Evolutionary conservation across 2,888 invertebrate genomes (phyloP), one percentile per base, ranked within the genome.

Genomic region (Pilophorus perplexus): DNA sequence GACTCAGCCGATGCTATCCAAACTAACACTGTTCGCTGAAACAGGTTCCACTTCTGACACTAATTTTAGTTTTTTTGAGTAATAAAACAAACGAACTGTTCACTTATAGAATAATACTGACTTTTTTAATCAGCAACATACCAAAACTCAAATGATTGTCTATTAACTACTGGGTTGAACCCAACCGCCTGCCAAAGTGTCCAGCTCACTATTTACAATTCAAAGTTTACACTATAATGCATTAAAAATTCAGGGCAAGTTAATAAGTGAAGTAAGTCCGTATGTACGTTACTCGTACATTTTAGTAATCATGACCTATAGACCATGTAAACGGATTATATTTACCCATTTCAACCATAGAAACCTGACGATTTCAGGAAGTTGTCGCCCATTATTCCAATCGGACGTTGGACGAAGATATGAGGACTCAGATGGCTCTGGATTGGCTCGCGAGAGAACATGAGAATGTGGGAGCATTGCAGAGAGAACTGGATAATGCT

Each of bases 401-500:
- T 77, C 84, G 94, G 22, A 90, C 92, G 40, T 82, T 95, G 23
- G 94, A 95, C 75, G 95, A 95, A 75, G 93, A 93, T 76, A 95
- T 95, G 94, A 85, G 94, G 70, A 91, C 93, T 68, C 92, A 93
- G 79, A 95, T 95, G 94, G 94, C 94, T 12, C 80, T 93, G 59
- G 94, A 95, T 77, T 95, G 95, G 94, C 93, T 94, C 67, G 90
- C 93, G 8, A 80, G 89, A 52, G 86, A 86, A 73, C 88, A 88
- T 72, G 86, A 86, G 74, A 82, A 83, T 3, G 78, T 80, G 0
- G 87, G 89, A 1, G 86, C 91, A 62, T 83, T 94, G 55, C 83
- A 88, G 1, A 83, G 87, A 70, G 94, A 95, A 78, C 80, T 95
- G 69, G 85, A 87, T 60, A 83, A 88, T 67, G 91, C 93, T 2